Evolutionary conservation across 2,113 vertebrate genomes (phyloP).

Genomic region (Ictidomys tridecemlineatus): DNA sequence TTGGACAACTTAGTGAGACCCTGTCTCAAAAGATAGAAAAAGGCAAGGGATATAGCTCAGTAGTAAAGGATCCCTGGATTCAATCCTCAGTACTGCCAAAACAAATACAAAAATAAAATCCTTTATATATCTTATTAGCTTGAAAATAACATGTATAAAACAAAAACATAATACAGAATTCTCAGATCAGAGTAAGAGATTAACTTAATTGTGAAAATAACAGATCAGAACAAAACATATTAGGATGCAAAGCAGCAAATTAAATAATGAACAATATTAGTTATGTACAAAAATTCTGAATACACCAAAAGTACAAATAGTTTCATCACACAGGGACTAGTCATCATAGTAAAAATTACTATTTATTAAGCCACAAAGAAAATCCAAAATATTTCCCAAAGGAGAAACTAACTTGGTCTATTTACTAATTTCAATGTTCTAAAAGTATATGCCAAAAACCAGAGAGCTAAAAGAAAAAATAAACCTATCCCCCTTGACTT

Average conservation of each 20-base stretch:
- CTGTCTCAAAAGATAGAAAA: background rate
- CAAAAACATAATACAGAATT: background rate
- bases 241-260: background rate
- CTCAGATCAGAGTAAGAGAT: background rate
- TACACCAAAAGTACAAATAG: background rate
- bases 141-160: background rate
- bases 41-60: background rate
- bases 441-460: slow-evolving; percentile 54
- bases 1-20: background rate
- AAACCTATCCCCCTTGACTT: background rate
- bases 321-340: background rate
- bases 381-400: slow-evolving; percentile 28
- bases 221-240: background rate
- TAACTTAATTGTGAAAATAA: background rate
- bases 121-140: background rate
- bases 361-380: slow-evolving; percentile 7
- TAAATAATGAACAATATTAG: background rate
- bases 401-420: slow-evolving; percentile 26
- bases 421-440: background rate
- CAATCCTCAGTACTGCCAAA: background rate
- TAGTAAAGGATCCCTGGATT: background rate
- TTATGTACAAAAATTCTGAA: slow-evolving; percentile 1
- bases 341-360: slow-evolving; percentile 6
- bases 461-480: slow-evolving; percentile 18
- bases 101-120: background rate